A percentile compares a stretch with the other conserved stretches of the same genome.
Evolutionary conservation across 2,113 vertebrate species (phyloP).

Genomic region (Plotosus lineatus): DNA sequence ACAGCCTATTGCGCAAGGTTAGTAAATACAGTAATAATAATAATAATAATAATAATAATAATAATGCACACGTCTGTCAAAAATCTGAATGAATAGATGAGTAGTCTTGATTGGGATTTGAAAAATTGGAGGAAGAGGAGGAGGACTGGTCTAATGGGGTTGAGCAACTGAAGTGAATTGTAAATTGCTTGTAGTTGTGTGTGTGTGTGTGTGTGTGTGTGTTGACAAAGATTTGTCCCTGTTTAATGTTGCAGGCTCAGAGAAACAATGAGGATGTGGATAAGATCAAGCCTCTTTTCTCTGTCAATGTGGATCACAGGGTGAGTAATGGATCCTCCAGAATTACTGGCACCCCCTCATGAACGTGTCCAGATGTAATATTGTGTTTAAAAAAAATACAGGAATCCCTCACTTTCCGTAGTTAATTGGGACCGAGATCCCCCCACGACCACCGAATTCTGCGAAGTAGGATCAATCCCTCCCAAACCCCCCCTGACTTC

Average conservation of each 20-base stretch:
- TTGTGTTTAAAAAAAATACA: too few relatives aligned
- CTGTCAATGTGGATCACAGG: conserved; percentile 85
- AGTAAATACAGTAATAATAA: background rate
- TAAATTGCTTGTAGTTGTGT: too few relatives aligned
- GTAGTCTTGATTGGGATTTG: background rate
- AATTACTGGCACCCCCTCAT: background rate
- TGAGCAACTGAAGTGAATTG: too few relatives aligned
- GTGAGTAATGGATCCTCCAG: conserved; percentile 65
- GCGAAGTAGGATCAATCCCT: too few relatives aligned
- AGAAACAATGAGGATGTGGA: conserved; percentile 88
- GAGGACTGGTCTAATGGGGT: too few relatives aligned
- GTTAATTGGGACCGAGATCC: too few relatives aligned
- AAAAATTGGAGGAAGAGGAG: background rate
- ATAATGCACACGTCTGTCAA: background rate
- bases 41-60: background rate
- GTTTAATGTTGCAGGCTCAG: conserved; percentile 86
- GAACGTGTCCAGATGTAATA: too few relatives aligned
- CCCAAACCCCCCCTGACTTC: too few relatives aligned
- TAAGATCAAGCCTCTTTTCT: conserved; percentile 83
- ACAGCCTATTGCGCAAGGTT: conserved; percentile 83
- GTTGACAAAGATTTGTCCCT: too few relatives aligned
- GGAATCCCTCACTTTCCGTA: too few relatives aligned
- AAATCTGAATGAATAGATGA: background rate
- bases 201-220: background rate
- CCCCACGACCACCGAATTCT: too few relatives aligned